Evolutionary conservation across 2,888 invertebrate genomes (phyloP), one percentile per base, ranked within the genome.

Genomic region (Andrena bicolor): DNA sequence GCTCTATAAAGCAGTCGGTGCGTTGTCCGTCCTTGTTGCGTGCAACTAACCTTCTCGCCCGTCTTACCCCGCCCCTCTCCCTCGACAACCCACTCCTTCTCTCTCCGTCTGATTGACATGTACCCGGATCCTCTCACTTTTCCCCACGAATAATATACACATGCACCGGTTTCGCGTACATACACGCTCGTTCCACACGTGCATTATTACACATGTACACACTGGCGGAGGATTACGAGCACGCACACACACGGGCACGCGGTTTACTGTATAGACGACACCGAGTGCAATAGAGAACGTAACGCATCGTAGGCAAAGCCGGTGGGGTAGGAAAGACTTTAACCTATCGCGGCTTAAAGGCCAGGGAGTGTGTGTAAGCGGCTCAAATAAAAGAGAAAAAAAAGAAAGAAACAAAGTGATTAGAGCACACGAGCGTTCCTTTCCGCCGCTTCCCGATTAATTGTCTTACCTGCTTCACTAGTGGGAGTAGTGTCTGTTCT

Each of bases 401-500:
- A 79, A 66, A 79, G 63, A 75, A 71, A 71, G 65, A 58, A 72
- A 65, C 73, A 56, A 61, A 73, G 61, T 76, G 82, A 68, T 63
- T 51, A 61, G 68, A 81, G 65, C 79, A 76, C 76, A 85, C 56
- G 80, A 70, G 77, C 69, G 72, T 68, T 72, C 49, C 56, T 30
- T 58, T 60, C 30, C 23, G 60, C 65, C 64, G 74, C 23, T 84
- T 81, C 61, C 76, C 76, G 73, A 63, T 73, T 63, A 86, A 84
- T 84, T 79, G 72, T 85, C 95, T 95, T 96, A 98, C 98, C 98
- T 98, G 98, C 95, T 98, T 98, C 93, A 98, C 97, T 94, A 98
- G 96, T 91, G 98, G 98, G 94, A 98, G 97, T 92, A 98, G 96
- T 91, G 98, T 98, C 95, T 97, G 97, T 95, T 98, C 98, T 95